These are phyloP conservation scores for Phymastichus coffea DNA, from an alignment of 1,140 invertebrate species.

Conservation along the genomic window DNA sequence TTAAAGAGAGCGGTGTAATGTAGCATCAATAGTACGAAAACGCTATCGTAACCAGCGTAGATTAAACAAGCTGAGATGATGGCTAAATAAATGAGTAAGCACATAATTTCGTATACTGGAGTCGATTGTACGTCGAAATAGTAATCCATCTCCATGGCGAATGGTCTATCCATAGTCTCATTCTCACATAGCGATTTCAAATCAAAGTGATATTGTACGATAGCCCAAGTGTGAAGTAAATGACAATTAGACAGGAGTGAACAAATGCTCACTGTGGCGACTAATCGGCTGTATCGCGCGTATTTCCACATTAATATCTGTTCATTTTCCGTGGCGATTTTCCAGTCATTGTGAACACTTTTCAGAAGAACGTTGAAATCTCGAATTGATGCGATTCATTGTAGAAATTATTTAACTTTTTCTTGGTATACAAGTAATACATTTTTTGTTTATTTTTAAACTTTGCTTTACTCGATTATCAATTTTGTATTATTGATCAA, in stretches of 20 bases:
- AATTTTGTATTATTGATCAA: too few relatives aligned
- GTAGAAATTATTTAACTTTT: neutral
- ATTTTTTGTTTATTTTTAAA: neutral
- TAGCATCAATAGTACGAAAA: conserved; percentile 19
- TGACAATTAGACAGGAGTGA: neutral
- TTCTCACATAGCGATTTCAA: neutral
- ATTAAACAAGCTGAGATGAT: neutral
- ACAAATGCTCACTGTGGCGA: neutral
- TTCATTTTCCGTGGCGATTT: neutral
- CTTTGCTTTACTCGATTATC: too few relatives aligned
- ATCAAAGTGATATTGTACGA: too few relatives aligned
- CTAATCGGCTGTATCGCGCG: neutral
- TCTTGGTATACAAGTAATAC: neutral
- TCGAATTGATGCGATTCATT: too few relatives aligned
- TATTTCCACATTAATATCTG: conserved; percentile 1
- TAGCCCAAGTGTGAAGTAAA: neutral
- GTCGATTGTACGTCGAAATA: conserved; percentile 5
- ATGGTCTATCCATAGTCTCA: neutral
- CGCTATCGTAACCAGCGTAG: conserved; percentile 15
- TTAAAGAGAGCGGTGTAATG: conserved; percentile 19
- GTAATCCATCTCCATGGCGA: neutral
- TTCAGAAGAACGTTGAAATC: too few relatives aligned
- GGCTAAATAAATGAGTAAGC: conserved; percentile 7
- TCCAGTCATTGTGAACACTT: conserved; percentile 11
- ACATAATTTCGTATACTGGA: conserved; percentile 24